Evolutionary conservation across 2,888 invertebrate species (phyloP).

Genomic region (Folsomia candida): DNA sequence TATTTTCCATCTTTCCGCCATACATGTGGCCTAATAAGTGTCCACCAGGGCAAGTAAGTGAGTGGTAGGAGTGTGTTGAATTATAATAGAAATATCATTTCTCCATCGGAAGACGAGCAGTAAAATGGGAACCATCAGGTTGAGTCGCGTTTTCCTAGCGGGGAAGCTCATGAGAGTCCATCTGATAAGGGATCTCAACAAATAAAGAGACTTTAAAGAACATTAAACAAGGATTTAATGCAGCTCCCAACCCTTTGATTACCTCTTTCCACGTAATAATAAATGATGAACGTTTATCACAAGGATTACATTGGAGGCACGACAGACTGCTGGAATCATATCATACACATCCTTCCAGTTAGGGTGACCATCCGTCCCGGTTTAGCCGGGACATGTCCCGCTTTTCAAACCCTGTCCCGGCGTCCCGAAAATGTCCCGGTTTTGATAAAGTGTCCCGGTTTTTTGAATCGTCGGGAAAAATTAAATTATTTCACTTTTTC

Average conservation of each 20-base stretch:
- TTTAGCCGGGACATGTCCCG: too few relatives aligned
- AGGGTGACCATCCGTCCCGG: too few relatives aligned
- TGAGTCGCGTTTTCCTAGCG: too few relatives aligned
- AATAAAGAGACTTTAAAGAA: conserved; percentile 9
- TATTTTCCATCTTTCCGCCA: neutral
- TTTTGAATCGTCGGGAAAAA: too few relatives aligned
- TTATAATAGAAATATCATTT: neutral
- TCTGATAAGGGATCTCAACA: neutral
- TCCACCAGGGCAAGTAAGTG: neutral
- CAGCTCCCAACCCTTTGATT: conserved; percentile 17
- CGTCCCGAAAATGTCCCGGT: too few relatives aligned
- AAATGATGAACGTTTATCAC: conserved; percentile 1
- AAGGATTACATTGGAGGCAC: neutral
- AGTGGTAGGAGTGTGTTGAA: conserved; percentile 8
- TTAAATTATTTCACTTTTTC: too few relatives aligned
- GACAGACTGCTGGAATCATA: too few relatives aligned
- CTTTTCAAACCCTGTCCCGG: too few relatives aligned
- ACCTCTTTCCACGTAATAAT: conserved; percentile 19
- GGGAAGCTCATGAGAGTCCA: conserved; percentile 5
- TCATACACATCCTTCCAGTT: too few relatives aligned
- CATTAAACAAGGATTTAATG: conserved; percentile 18
- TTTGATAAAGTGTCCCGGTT: too few relatives aligned
- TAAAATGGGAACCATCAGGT: too few relatives aligned
- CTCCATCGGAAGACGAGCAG: too few relatives aligned
- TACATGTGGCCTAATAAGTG: neutral